phyloP scores from a whole-genome alignment of 2,797 vertebrate species.

The Spheniscus humboldti region DNA sequence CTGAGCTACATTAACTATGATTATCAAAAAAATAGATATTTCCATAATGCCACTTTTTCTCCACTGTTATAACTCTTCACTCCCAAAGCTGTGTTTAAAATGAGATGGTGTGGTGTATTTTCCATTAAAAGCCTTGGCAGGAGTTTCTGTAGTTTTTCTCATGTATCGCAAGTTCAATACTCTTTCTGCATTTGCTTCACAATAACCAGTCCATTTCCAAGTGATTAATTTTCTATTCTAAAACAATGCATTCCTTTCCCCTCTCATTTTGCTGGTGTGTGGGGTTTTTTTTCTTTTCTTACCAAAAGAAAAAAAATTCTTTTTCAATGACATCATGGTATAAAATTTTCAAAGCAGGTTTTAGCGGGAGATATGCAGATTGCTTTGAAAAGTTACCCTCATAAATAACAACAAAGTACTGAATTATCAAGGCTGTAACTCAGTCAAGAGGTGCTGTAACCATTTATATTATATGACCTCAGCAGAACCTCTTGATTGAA shows the following conservation, averaged over 20 bases:
- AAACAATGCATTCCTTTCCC: conserved; percentile 59
- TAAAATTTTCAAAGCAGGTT: conserved; percentile 67
- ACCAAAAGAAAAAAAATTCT: conserved; percentile 27
- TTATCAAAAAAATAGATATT: conserved; percentile 19
- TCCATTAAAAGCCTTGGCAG: conserved; percentile 68
- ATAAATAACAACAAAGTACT: conserved; percentile 74
- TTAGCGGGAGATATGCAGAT: conserved; percentile 62
- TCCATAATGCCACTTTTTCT: conserved; percentile 52
- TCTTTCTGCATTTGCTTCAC: conserved; percentile 57
- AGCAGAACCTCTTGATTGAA: conserved; percentile 69
- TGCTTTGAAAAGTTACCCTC: conserved; percentile 65
- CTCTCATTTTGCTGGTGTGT: conserved; percentile 1
- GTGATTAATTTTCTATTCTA: conserved; percentile 72
- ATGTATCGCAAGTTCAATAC: conserved; percentile 57
- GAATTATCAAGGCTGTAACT: conserved; percentile 68
- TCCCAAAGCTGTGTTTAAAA: conserved; percentile 59
- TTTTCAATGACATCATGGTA: conserved; percentile 59
- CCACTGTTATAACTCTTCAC: conserved; percentile 14
- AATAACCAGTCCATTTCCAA: conserved; percentile 65
- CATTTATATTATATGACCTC: conserved; percentile 70
- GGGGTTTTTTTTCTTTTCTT: neutral
- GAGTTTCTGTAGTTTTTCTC: conserved; percentile 61
- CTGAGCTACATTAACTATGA: conserved; percentile 46
- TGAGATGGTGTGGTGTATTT: conserved; percentile 56
- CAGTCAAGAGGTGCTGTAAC: conserved; percentile 64